These are phyloP conservation scores for Pygoscelis adeliae DNA, from an alignment of 2,113 vertebrate genomes.

Conservation along the genomic window DNA sequence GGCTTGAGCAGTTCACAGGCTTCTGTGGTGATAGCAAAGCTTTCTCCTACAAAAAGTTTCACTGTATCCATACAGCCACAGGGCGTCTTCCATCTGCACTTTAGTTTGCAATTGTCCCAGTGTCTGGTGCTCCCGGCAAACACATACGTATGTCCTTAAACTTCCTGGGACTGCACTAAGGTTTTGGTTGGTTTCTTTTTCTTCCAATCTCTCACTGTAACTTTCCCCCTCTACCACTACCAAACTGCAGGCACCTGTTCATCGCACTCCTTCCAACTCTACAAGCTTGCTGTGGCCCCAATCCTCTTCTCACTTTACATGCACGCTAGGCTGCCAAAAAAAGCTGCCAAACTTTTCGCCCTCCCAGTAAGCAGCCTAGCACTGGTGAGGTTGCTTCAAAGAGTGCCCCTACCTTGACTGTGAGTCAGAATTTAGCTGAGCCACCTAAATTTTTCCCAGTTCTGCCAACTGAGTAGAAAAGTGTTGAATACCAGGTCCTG, in stretches of 20 bases:
- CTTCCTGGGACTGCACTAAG: neutral
- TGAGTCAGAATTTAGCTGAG: neutral
- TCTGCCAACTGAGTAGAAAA: neutral
- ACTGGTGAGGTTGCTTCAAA: neutral
- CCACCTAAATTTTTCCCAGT: neutral
- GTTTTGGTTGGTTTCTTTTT: neutral
- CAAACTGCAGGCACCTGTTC: neutral
- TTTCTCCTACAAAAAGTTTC: neutral
- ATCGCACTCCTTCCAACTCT: neutral
- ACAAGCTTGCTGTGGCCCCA: neutral
- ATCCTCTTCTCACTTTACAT: neutral
- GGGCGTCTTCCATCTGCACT: neutral
- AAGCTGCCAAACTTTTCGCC: neutral
- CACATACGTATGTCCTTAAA: neutral
- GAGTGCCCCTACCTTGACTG: neutral
- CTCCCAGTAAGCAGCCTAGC: neutral
- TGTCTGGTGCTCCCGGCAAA: neutral
- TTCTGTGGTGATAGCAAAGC: neutral
- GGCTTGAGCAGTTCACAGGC: neutral
- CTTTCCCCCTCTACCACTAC: neutral
- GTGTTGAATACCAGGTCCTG: accelerated
- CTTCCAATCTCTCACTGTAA: neutral
- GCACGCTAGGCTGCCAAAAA: neutral
- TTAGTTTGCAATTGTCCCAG: neutral
- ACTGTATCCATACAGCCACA: neutral